Evolutionary conservation across 2,888 invertebrate species (phyloP), one percentile per base, ranked within the genome.

Genomic region (Graphium colonna): DNA sequence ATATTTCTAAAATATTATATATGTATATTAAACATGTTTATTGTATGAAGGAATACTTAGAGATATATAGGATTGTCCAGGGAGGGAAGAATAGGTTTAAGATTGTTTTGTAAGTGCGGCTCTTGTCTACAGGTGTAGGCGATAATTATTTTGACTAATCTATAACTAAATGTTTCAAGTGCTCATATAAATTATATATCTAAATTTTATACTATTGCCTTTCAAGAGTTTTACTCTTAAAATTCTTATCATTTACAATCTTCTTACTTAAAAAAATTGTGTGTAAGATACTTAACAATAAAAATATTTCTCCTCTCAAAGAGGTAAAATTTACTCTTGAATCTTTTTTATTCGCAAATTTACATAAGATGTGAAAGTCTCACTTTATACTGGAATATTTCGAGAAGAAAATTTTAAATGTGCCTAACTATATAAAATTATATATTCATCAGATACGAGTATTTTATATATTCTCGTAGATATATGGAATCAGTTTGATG

Each of bases 41-140:
- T 52, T 51, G 57, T 62, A 56, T 57, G 60, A 67, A 60, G 59
- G 59, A 52, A 57, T 59, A 60, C 51, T 26, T 33, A 61, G 59
- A 62, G 40, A 9, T 18, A 48, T 28, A 4, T 65, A 76, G 77
- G 71, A 65, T 71, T 71, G 75, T 79, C 76, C 76, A 78, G 74
- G 81, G 76, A 81, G 68, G 67, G 68, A 69, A 65, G 68, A 59
- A 60, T 67, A 66, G 60, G 51, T 46, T 40, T 66, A 65, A 64
- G 60, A 46, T 60, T 51, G 52, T 53, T 55, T 55, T 59, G 54
- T 47, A 45, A 45, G 51, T 28, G 44, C 36, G 15, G 15, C 33
- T 13, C 17, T 18, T 41, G 52, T 52, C 52, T 47, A 47, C 36
- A n/a, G 1, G 16, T 17, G 38, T 44, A 17, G 46, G 40, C 41